Conservation (phyloP, 1,140 invertebrate species). For the Orius insidiosus region DNA sequence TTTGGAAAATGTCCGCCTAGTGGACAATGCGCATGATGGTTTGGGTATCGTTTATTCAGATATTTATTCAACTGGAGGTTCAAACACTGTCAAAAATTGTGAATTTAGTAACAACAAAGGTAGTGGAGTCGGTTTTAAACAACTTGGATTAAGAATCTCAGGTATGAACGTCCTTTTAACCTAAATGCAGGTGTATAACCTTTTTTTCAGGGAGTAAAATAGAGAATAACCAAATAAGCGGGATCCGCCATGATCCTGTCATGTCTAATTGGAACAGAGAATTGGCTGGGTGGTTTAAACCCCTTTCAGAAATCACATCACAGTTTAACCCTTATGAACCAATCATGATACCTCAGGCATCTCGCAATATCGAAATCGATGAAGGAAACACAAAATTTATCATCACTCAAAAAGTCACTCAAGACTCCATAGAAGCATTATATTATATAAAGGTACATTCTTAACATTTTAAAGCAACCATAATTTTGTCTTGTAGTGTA, state of each 20-base stretch:
- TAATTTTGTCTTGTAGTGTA: slow-evolving; percentile 44
- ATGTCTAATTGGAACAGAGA: slow-evolving; percentile 77
- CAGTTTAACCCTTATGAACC: slow-evolving; percentile 24
- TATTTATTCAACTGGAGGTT: slow-evolving; percentile 65
- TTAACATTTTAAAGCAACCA: too few species aligned
- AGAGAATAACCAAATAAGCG: slow-evolving; percentile 70
- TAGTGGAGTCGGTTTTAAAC: slow-evolving; percentile 76
- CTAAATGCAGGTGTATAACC: not conserved
- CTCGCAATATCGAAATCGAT: slow-evolving; percentile 42
- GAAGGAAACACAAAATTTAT: slow-evolving; percentile 60
- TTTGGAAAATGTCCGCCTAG: slow-evolving; percentile 62
- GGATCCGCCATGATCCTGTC: slow-evolving; percentile 82
- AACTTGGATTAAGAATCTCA: slow-evolving; percentile 63
- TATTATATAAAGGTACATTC: slow-evolving; percentile 26
- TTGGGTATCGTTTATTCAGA: slow-evolving; percentile 77
- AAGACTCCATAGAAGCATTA: slow-evolving; percentile 34
- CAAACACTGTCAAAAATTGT: slow-evolving; percentile 73
- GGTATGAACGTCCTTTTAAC: slow-evolving; percentile 24
- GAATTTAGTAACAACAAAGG: slow-evolving; percentile 73
- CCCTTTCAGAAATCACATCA: slow-evolving; percentile 29
- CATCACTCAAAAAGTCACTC: slow-evolving; percentile 42
- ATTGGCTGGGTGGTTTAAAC: slow-evolving; percentile 78
- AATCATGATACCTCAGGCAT: slow-evolving; percentile 43
- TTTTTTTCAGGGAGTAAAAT: slow-evolving; percentile 28
- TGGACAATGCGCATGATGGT: slow-evolving; percentile 72